Evolutionary conservation across 1,140 invertebrate species (phyloP).

Genomic region (Trichonephila clavipes): DNA sequence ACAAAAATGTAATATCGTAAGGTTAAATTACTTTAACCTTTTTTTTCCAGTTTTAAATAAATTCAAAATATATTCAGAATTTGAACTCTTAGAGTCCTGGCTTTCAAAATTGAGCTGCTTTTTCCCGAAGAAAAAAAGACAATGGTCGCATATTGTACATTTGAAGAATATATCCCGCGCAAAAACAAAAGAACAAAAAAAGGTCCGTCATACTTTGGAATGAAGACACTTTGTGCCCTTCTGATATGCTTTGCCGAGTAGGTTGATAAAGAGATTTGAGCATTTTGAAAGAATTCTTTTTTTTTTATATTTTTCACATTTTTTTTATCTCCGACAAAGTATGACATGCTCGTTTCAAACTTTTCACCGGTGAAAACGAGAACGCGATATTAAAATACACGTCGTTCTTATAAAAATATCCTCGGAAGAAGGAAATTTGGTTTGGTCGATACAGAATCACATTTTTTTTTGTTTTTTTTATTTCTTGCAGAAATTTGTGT

Average conservation of each 20-base stretch:
- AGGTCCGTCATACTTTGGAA: constrained; percentile 67
- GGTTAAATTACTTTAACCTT: no score
- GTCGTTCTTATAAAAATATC: constrained; percentile 74
- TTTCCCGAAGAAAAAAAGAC: constrained; percentile 9
- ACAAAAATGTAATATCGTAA: no score
- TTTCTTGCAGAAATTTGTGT: not conserved
- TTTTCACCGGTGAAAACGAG: constrained; percentile 37
- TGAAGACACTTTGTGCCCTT: constrained; percentile 46
- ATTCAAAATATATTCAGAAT: not conserved
- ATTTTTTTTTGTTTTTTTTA: constrained; percentile 44
- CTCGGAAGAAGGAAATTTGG: constrained; percentile 67
- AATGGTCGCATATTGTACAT: not conserved
- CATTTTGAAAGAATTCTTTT: constrained; percentile 37
- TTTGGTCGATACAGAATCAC: constrained; percentile 71
- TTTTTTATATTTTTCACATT: not conserved
- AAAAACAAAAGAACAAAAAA: constrained; percentile 19
- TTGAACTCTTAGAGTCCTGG: not conserved
- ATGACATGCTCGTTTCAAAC: constrained; percentile 24
- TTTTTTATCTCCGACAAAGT: constrained; percentile 45
- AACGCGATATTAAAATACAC: constrained; percentile 74
- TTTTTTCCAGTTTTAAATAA: not conserved
- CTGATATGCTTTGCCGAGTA: constrained; percentile 70
- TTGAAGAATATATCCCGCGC: not conserved
- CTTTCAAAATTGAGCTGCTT: constrained; percentile 14
- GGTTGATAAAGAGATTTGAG: constrained; percentile 66